phyloP scores from a whole-genome alignment of 2,888 invertebrate species.

The Synergus umbraculus region DNA sequence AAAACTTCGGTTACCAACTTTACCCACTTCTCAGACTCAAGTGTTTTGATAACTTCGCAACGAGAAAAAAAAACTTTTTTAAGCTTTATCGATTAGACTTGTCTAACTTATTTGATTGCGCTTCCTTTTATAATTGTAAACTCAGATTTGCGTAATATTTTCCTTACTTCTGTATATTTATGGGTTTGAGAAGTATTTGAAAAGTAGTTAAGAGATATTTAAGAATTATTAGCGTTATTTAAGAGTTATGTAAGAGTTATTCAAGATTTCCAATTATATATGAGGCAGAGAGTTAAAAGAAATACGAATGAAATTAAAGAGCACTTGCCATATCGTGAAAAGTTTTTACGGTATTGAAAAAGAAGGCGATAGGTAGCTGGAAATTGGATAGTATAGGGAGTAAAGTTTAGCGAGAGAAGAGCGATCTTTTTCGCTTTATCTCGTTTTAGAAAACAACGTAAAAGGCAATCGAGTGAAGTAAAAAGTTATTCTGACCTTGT shows the following conservation, averaged over 20 bases:
- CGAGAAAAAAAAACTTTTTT: background rate
- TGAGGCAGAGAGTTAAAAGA: background rate
- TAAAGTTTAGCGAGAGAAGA: slow-evolving; percentile 28
- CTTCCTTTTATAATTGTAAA: background rate
- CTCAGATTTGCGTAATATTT: background rate
- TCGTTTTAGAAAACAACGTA: slow-evolving; percentile 48
- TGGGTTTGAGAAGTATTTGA: background rate
- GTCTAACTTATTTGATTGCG: background rate
- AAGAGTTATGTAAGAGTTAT: background rate
- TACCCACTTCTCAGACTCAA: background rate
- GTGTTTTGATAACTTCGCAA: background rate
- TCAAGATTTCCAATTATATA: background rate
- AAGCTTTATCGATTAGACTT: background rate
- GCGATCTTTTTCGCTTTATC: slow-evolving; percentile 45
- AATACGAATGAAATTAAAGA: slow-evolving; percentile 13
- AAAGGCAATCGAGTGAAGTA: slow-evolving; percentile 29
- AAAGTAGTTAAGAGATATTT: too few species aligned
- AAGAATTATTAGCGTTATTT: background rate
- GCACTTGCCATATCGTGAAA: slow-evolving; percentile 10
- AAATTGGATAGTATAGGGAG: slow-evolving; percentile 39
- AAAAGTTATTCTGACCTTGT: slow-evolving; percentile 87
- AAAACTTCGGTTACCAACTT: slow-evolving; percentile 7
- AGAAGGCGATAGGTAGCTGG: slow-evolving; percentile 15
- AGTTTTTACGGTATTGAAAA: slow-evolving; percentile 19
- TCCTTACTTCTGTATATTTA: background rate